These are phyloP conservation scores for Drosophila tanythrix DNA, from an alignment of 2,888 invertebrate genomes.

Conservation along the genomic window DNA sequence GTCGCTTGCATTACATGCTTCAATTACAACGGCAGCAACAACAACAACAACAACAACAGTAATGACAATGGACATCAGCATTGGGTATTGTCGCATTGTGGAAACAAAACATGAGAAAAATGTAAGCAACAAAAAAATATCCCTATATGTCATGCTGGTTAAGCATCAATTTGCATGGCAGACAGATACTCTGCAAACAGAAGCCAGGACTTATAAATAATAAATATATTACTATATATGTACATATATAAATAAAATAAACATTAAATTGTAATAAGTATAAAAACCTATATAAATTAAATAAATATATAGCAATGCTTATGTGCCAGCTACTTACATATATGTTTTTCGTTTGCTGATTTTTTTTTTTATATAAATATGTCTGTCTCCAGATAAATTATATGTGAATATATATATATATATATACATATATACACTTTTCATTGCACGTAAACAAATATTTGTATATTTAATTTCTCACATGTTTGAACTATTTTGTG, in stretches of 20 bases:
- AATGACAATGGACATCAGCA: conserved; percentile 66
- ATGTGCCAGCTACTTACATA: background rate
- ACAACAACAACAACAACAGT: conserved; percentile 27
- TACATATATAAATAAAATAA: background rate
- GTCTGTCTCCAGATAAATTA: background rate
- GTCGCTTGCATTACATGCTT: conserved; percentile 75
- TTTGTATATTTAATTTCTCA: no score
- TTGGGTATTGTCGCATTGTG: conserved; percentile 65
- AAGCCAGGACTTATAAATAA: background rate
- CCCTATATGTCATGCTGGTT: conserved; percentile 20
- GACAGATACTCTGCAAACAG: conserved; percentile 17
- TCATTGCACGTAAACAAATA: background rate
- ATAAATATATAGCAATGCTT: background rate
- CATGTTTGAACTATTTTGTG: background rate
- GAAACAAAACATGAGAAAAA: conserved; percentile 43
- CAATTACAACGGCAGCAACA: conserved; percentile 65
- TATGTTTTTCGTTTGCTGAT: background rate
- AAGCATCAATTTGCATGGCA: background rate
- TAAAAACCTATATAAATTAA: background rate
- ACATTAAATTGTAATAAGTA: conserved; percentile 12
- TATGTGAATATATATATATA: no score
- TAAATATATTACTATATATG: background rate
- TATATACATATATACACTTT: background rate
- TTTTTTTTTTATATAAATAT: background rate
- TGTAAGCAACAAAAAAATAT: conserved; percentile 12